A percentile compares a stretch with the other conserved stretches of the same genome.
Conservation (phyloP, 1,140 invertebrate genomes). For the Heliconius himera region DNA sequence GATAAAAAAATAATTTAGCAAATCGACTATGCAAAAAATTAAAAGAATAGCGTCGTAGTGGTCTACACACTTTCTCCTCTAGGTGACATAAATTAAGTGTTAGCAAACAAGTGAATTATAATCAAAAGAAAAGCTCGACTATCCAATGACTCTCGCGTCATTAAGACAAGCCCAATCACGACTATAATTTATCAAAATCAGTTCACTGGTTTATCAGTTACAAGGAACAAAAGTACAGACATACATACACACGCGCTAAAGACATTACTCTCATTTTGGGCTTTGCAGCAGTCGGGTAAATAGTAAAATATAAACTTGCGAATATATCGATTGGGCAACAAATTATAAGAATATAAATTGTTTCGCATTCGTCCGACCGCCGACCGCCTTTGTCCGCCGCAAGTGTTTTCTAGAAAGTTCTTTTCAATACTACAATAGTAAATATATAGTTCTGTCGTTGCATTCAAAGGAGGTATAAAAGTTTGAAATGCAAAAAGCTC, state of each 20-base stretch:
- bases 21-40: not conserved
- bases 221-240: no score
- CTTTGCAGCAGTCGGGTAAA: not conserved
- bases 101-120: no score
- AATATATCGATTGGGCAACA: slow-evolving; percentile 24
- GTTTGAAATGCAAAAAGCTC: not conserved
- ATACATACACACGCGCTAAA: no score
- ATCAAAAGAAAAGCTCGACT: no score
- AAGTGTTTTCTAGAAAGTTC: slow-evolving; percentile 8
- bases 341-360: slow-evolving; percentile 12
- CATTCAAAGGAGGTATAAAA: slow-evolving; percentile 4
- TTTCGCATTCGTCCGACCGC: not conserved
- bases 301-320: not conserved
- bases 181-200: no score
- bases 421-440: not conserved
- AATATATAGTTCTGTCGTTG: not conserved
- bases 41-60: not conserved
- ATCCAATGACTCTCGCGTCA: no score
- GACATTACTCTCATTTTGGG: no score
- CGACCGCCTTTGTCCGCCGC: not conserved
- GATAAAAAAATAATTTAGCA: not conserved
- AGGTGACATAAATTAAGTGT: no score
- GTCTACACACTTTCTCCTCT: no score
- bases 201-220: no score
- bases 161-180: no score